Conservation (phyloP, 2,113 vertebrate species). For the Mormoops blainvillei region DNA sequence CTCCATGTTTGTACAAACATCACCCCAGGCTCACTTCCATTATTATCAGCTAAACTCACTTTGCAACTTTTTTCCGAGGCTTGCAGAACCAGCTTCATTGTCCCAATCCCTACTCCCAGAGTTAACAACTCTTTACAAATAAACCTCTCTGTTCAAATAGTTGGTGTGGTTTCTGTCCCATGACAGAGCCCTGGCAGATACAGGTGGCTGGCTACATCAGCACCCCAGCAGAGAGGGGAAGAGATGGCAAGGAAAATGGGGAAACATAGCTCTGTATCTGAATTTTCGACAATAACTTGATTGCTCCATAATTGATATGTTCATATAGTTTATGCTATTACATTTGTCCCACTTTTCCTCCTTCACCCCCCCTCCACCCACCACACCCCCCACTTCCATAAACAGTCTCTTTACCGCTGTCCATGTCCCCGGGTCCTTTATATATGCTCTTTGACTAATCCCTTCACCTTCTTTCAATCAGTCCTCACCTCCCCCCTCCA, state of each 20-base stretch:
- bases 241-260: not conserved
- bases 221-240: not conserved
- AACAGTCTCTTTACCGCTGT: no score
- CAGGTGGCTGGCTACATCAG: not conserved
- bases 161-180: not conserved
- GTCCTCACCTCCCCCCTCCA: no score
- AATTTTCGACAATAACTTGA: not conserved
- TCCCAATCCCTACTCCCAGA: not conserved
- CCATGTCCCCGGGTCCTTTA: no score
- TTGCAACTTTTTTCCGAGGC: not conserved
- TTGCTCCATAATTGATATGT: not conserved
- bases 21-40: not conserved
- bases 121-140: not conserved
- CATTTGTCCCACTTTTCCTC: no score
- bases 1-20: not conserved
- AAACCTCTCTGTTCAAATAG: not conserved
- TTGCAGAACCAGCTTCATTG: not conserved
- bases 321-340: not conserved
- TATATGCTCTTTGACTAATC: no score
- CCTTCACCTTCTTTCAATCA: no score
- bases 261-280: not conserved
- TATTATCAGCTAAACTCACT: not conserved
- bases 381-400: no score
- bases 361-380: no score
- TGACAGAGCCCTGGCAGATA: not conserved